These are phyloP conservation scores for Tolmerus cingulatus DNA, from an alignment of 2,888 invertebrate species.

Conservation along the genomic window DNA sequence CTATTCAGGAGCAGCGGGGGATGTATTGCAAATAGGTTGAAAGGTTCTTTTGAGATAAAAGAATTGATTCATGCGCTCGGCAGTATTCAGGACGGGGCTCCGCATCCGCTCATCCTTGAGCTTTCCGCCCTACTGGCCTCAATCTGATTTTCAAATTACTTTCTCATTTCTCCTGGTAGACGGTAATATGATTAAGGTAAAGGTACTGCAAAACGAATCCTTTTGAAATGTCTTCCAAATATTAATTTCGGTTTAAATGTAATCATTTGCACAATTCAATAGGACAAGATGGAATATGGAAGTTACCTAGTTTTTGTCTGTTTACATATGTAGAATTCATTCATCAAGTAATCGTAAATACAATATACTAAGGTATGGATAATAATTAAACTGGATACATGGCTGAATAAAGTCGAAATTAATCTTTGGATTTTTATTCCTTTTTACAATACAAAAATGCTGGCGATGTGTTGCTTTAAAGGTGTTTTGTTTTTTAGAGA, in stretches of 20 bases:
- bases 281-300: background rate
- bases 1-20: constrained; percentile 5
- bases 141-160: background rate
- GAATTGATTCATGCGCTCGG: constrained; percentile 22
- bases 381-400: too few species aligned
- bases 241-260: background rate
- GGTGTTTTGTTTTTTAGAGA: too few species aligned
- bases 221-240: background rate
- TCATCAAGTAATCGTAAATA: background rate
- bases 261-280: background rate
- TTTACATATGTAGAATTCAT: background rate
- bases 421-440: too few species aligned
- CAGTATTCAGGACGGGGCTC: background rate
- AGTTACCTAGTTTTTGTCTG: too few species aligned
- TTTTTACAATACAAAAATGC: too few species aligned
- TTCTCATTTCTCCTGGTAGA: background rate
- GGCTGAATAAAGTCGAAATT: too few species aligned
- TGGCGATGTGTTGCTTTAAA: too few species aligned
- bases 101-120: background rate
- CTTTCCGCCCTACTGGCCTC: background rate
- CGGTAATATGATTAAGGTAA: background rate
- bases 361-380: too few species aligned
- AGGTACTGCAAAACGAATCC: background rate
- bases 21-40: constrained; percentile 32
- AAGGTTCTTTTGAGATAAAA: constrained; percentile 22